These are phyloP conservation scores for Diplosoma virens DNA, from an alignment of 23 tunicate genomes.

Conservation along the genomic window DNA sequence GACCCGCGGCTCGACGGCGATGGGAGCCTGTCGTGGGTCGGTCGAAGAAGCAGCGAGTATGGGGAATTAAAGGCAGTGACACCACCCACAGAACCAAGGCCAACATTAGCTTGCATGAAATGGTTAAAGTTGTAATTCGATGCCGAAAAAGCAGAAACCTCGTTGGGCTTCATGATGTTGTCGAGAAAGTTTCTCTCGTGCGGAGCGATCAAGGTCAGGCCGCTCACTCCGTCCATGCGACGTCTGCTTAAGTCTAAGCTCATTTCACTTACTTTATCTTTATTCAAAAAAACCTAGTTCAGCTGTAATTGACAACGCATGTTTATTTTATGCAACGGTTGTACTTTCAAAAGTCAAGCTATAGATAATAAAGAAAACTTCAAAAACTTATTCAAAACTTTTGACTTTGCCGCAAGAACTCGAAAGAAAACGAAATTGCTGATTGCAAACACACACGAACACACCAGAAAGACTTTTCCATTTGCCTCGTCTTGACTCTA, in stretches of 20 bases:
- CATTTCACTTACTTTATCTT: too few relatives aligned
- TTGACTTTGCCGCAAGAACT: too few relatives aligned
- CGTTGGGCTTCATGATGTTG: slow-evolving; percentile 40
- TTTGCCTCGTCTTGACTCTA: too few relatives aligned
- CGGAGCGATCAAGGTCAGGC: slow-evolving; percentile 57
- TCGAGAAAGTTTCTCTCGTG: slow-evolving; percentile 44
- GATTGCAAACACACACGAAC: too few relatives aligned
- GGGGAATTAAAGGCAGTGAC: slow-evolving; percentile 3
- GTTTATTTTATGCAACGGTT: too few relatives aligned
- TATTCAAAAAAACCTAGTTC: too few relatives aligned
- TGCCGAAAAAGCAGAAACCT: slow-evolving; percentile 21
- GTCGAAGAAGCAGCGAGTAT: not conserved
- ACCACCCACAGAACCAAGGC: slow-evolving; percentile 14
- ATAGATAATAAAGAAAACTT: too few relatives aligned
- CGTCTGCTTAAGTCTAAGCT: slow-evolving; percentile 69
- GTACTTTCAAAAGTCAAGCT: too few relatives aligned
- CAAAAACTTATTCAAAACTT: too few relatives aligned
- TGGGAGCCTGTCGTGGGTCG: not conserved
- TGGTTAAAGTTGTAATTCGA: slow-evolving; percentile 2
- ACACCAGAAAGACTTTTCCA: too few relatives aligned
- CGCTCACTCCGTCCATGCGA: slow-evolving; percentile 76
- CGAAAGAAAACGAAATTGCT: too few relatives aligned
- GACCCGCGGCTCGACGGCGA: not conserved
- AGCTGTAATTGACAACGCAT: too few relatives aligned
- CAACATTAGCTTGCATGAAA: slow-evolving; percentile 26